Evolutionary conservation across 2,113 vertebrate species (phyloP), one percentile per base, ranked within the genome.

Genomic region (Corvus moneduloides): DNA sequence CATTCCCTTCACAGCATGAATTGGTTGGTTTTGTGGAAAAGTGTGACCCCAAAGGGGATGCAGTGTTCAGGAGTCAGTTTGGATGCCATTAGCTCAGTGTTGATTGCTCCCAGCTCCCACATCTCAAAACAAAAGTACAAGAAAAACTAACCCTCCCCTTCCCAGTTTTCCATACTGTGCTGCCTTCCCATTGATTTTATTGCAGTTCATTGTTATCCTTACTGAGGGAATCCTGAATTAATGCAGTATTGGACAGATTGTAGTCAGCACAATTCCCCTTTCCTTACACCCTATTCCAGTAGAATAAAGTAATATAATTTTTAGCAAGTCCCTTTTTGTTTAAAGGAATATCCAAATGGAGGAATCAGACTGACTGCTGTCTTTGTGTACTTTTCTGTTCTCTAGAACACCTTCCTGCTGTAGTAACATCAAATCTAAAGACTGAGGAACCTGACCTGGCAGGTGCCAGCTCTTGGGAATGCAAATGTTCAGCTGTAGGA

Each of bases 401-500:
- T 17, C 32, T 87, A 71, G 16, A 94, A 59, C 39, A 21, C 54
- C 83, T 96, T 95, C 59, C 78, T 46, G 28, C 37, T 61, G 49
- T 66, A 89, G 52, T 30, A 94, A 87, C 54, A 84, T 73, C 61
- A 89, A 94, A 82, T 90, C 33, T 77, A 71, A 87, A 89, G 84
- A 82, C 81, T 90, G 44, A 85, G 72, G 35, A 95, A 80, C 64
- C 41, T 91, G 84, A 87, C 55, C 72, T 7, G 19, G 26, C 69
- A 87, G 75, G 72, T 92, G 87, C 63, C 62, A 90, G 32, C 76
- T 80, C 76, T 87, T 87, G 90, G 78, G 62, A 78, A 74, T 80
- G 77, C 66, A 78, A 64, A 90, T 52, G 44, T 93, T 94, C 81
- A 82, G 35, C 52, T 66, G 67, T 66, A 91, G 86, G 56, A 87